Conservation (phyloP, 2,888 invertebrate genomes). For the Stegophylla sp. region DNA sequence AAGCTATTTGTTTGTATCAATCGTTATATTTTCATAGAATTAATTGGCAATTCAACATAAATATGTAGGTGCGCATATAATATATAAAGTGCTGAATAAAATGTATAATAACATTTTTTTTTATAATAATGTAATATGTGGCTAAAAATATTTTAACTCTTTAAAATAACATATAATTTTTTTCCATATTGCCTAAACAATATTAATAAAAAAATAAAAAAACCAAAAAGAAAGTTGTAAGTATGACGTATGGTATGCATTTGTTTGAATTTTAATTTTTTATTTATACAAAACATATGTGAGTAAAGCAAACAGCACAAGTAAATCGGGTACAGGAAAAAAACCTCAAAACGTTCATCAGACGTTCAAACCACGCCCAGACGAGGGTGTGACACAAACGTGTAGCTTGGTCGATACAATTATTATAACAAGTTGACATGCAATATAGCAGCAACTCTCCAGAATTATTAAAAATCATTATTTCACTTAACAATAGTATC, state of each 20-base stretch:
- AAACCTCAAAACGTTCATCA: slow-evolving; percentile 48
- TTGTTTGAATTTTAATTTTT: slow-evolving; percentile 17
- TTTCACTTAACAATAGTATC: not conserved
- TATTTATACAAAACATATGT: slow-evolving; percentile 28
- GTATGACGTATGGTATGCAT: not conserved
- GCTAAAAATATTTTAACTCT: not conserved
- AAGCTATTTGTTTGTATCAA: too few species aligned
- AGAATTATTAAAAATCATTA: slow-evolving; percentile 52
- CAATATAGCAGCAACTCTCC: slow-evolving; percentile 32
- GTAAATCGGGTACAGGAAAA: slow-evolving; percentile 38
- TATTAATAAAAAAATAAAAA: not conserved
- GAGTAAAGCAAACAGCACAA: slow-evolving; percentile 16
- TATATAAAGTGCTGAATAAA: too few species aligned
- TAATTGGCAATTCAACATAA: too few species aligned
- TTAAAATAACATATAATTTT: not conserved
- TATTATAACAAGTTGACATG: slow-evolving; percentile 53
- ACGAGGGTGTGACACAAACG: slow-evolving; percentile 41
- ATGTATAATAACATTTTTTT: too few species aligned
- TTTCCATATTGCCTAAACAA: not conserved
- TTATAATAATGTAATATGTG: too few species aligned
- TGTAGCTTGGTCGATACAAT: slow-evolving; percentile 56
- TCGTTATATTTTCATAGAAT: too few species aligned
- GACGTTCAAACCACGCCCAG: slow-evolving; percentile 49
- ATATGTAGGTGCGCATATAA: too few species aligned
- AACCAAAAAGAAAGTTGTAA: slow-evolving; percentile 26